Evolutionary conservation across 2,888 invertebrate genomes (phyloP).

Genomic region (Pristionchus japonicus): DNA sequence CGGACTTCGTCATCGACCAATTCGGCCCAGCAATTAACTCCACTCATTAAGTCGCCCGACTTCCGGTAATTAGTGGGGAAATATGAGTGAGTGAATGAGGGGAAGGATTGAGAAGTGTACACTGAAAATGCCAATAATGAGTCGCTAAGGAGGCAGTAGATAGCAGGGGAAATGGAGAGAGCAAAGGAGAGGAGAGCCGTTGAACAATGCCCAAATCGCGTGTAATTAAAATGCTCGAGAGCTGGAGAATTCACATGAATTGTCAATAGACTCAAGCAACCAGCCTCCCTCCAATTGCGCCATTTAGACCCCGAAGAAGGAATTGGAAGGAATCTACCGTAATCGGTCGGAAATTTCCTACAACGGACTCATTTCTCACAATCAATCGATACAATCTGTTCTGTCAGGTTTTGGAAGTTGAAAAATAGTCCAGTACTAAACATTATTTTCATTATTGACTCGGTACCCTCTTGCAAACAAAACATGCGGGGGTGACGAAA

Average conservation of each 20-base stretch:
- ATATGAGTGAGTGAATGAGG: constrained; percentile 32
- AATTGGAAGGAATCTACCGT: not conserved
- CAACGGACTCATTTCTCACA: not conserved
- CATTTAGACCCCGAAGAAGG: not conserved
- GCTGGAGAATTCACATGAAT: constrained; percentile 28
- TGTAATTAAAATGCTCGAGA: constrained; percentile 30
- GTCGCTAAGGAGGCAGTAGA: not conserved
- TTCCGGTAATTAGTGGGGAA: constrained; percentile 27
- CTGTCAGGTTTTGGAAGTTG: too few relatives aligned
- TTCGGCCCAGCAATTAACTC: not conserved
- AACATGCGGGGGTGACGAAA: not conserved
- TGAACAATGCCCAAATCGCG: constrained; percentile 41
- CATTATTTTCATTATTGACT: too few relatives aligned
- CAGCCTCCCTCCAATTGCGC: not conserved
- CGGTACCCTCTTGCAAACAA: too few relatives aligned
- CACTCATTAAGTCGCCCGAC: constrained; percentile 28
- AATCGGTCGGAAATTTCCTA: not conserved
- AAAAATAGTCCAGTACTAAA: too few relatives aligned
- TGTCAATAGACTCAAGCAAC: constrained; percentile 27
- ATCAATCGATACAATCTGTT: not conserved
- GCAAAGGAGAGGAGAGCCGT: not conserved
- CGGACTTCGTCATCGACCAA: not conserved
- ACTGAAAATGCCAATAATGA: constrained; percentile 38
- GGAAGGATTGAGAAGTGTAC: constrained; percentile 13
- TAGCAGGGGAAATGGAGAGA: not conserved